These are phyloP conservation scores for Lordiphosa andalusiaca DNA, from an alignment of 2,888 invertebrate genomes.

Conservation along the genomic window DNA sequence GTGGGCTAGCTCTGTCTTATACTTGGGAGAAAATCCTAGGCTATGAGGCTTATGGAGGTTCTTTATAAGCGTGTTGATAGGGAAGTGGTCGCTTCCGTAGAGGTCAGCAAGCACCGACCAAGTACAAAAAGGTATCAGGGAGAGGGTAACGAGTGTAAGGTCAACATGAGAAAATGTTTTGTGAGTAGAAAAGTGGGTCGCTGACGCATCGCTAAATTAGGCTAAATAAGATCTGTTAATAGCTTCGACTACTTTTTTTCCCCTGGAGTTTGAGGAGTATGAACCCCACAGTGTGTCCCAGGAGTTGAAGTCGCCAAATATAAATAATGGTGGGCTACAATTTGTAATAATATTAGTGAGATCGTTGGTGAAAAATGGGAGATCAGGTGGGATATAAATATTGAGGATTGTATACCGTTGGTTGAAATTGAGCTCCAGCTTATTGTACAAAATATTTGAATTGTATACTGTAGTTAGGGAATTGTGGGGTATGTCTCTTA, in stretches of 20 bases:
- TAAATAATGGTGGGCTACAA: slow-evolving; percentile 9
- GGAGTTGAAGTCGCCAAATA: slow-evolving; percentile 26
- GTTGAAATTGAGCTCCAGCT: slow-evolving; percentile 8
- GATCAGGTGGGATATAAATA: slow-evolving; percentile 8
- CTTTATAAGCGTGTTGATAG: too few relatives aligned
- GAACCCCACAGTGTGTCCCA: slow-evolving; percentile 11
- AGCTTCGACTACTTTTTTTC: background rate
- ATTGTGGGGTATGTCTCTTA: slow-evolving; percentile 9
- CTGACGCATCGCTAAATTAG: background rate
- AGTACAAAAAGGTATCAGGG: too few relatives aligned
- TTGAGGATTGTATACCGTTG: slow-evolving; percentile 10
- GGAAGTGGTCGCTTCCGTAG: too few relatives aligned
- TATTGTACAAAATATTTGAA: slow-evolving; percentile 4
- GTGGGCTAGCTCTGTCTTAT: too few relatives aligned
- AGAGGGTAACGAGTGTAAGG: too few relatives aligned
- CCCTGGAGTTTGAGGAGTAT: background rate
- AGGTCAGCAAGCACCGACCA: too few relatives aligned
- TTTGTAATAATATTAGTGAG: background rate
- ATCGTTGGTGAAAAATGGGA: slow-evolving; percentile 5
- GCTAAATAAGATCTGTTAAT: background rate
- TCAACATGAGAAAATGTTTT: too few relatives aligned
- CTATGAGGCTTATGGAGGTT: too few relatives aligned
- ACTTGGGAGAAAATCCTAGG: too few relatives aligned
- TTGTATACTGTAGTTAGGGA: background rate
- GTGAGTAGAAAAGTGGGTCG: background rate